Percentiles rank a stretch among this genome's conserved stretches.
Conservation (phyloP, 1,140 invertebrate species). For the Penaeus indicus region DNA sequence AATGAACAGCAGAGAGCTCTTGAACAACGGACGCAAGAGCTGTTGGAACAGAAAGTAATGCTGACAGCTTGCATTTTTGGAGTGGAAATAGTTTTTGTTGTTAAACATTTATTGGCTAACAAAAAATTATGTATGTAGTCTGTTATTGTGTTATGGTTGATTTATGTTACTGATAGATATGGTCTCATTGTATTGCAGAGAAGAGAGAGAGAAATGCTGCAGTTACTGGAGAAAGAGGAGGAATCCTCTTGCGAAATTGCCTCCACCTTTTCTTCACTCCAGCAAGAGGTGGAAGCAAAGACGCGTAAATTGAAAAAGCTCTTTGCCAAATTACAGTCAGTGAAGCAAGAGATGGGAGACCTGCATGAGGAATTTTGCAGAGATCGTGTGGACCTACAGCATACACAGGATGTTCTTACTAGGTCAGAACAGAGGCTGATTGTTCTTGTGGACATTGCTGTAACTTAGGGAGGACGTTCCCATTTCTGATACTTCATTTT, state of each 20-base stretch:
- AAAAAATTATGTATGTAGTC: background rate
- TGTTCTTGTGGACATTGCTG: slow-evolving; percentile 67
- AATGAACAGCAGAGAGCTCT: slow-evolving; percentile 89
- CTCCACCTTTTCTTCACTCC: slow-evolving; percentile 86
- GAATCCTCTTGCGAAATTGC: slow-evolving; percentile 87
- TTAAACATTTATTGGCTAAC: background rate
- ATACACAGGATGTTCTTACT: slow-evolving; percentile 84
- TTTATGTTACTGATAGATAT: background rate
- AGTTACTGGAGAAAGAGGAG: slow-evolving; percentile 88
- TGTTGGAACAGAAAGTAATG: slow-evolving; percentile 85
- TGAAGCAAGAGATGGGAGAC: slow-evolving; percentile 82
- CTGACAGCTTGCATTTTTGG: background rate
- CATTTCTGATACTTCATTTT: slow-evolving; percentile 7
- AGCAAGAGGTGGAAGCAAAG: slow-evolving; percentile 93
- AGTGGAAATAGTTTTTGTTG: background rate
- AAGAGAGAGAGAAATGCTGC: slow-evolving; percentile 85
- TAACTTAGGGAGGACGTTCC: background rate
- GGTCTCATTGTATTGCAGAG: slow-evolving; percentile 68
- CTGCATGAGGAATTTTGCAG: slow-evolving; percentile 85
- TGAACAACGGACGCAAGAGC: slow-evolving; percentile 83
- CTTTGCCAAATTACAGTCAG: slow-evolving; percentile 76
- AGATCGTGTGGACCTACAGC: slow-evolving; percentile 84
- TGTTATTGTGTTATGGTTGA: background rate
- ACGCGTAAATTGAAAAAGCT: slow-evolving; percentile 88
- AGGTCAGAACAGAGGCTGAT: slow-evolving; percentile 72